Conservation (phyloP, 2,888 invertebrate species). For the Nineta flava region DNA sequence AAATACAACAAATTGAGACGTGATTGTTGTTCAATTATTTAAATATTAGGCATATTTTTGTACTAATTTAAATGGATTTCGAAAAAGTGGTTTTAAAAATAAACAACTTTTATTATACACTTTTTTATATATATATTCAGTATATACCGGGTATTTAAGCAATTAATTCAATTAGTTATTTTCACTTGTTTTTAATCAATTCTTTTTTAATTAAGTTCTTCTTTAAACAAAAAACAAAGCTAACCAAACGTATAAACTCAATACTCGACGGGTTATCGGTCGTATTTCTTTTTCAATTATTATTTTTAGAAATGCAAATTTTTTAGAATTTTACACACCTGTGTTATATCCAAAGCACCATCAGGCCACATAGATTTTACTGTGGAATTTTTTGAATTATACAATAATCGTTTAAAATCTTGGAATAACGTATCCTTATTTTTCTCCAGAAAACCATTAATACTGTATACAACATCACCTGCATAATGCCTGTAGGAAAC, state of each 20-base stretch:
- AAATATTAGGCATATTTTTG: neutral
- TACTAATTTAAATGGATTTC: neutral
- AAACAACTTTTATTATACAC: too few species aligned
- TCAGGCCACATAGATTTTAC: conserved; percentile 92
- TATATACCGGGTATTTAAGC: too few species aligned
- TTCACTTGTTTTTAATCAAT: too few species aligned
- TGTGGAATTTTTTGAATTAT: conserved; percentile 61
- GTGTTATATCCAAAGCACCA: conserved; percentile 75
- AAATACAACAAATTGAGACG: conserved; percentile 6
- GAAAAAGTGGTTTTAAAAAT: too few species aligned
- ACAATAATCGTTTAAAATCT: conserved; percentile 87
- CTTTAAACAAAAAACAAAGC: too few species aligned
- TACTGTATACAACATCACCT: conserved; percentile 85
- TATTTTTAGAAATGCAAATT: neutral
- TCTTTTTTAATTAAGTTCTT: too few species aligned
- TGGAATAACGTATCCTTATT: conserved; percentile 94
- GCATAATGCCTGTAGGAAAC: conserved; percentile 67
- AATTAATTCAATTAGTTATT: too few species aligned
- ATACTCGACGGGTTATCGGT: too few species aligned
- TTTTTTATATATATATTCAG: too few species aligned
- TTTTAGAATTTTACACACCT: conserved; percentile 35
- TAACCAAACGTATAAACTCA: too few species aligned
- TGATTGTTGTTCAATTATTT: too few species aligned
- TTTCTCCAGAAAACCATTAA: conserved; percentile 89
- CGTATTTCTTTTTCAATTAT: too few species aligned